These are phyloP conservation scores for Hydrolagus affinis DNA, from an alignment of 2,113 vertebrate genomes.

Conservation along the genomic window DNA sequence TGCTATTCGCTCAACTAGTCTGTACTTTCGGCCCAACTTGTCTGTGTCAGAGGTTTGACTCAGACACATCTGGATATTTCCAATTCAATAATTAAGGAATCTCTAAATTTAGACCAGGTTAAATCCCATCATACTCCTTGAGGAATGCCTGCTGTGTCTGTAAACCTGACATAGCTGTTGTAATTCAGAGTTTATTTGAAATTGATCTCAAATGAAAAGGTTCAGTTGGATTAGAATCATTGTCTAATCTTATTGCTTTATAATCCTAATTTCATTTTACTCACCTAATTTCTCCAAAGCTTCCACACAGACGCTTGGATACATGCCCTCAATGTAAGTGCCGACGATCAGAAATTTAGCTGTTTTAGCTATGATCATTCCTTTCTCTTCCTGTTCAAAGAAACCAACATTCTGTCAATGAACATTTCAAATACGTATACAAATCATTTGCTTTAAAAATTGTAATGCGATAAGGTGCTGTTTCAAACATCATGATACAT, in stretches of 20 bases:
- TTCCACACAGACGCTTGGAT: conserved; percentile 64
- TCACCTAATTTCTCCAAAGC: conserved; percentile 64
- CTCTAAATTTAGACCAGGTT: not conserved
- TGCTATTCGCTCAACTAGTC: too few relatives aligned
- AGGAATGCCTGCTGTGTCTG: too few relatives aligned
- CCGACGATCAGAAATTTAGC: conserved; percentile 50
- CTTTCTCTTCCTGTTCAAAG: conserved; percentile 48
- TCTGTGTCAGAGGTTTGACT: too few relatives aligned
- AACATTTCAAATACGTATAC: not conserved
- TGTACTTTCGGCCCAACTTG: too few relatives aligned
- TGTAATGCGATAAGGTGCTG: not conserved
- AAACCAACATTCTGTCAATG: conserved; percentile 6
- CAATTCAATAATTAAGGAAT: not conserved
- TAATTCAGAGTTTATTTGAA: too few relatives aligned
- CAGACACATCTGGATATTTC: not conserved
- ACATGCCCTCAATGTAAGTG: conserved; percentile 58
- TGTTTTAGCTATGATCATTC: conserved; percentile 58
- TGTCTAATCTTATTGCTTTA: not conserved
- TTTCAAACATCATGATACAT: not conserved
- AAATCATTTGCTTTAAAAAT: not conserved
- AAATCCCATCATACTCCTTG: too few relatives aligned
- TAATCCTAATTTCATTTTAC: not conserved
- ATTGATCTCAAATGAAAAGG: not conserved
- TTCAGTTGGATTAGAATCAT: too few relatives aligned
- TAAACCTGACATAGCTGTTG: too few relatives aligned